phyloP scores from a whole-genome alignment of 2,113 vertebrate genomes.

The Rattus rattus region DNA sequence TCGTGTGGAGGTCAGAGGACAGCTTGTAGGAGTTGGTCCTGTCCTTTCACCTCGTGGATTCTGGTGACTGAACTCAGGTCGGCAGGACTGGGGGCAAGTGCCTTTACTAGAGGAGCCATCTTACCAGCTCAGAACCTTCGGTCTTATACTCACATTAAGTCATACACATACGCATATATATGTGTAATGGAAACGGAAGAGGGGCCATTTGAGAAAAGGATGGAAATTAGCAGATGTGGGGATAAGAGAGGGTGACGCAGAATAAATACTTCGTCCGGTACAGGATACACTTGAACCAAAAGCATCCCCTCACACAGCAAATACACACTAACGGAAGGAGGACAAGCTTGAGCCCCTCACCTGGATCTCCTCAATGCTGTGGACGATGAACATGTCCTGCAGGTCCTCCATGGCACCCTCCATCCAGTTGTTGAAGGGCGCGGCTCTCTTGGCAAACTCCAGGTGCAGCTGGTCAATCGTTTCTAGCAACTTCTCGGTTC shows the following conservation, averaged over 20 bases:
- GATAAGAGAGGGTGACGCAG: not conserved
- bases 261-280: not conserved
- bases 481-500: slow-evolving; percentile 90
- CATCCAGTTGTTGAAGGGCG: slow-evolving; percentile 93
- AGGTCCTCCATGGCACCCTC: slow-evolving; percentile 94
- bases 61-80: not conserved
- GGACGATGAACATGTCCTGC: slow-evolving; percentile 96
- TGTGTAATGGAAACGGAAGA: not conserved
- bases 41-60: not conserved
- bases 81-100: too few relatives aligned
- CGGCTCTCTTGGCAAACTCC: slow-evolving; percentile 91
- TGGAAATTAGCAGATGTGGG: too few relatives aligned
- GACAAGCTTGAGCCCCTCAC: slow-evolving; percentile 78
- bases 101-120: not conserved
- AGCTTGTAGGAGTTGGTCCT: not conserved
- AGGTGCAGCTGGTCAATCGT: slow-evolving; percentile 91
- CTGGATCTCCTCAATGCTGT: slow-evolving; percentile 97
- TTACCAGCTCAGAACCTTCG: not conserved
- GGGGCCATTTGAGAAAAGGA: not conserved
- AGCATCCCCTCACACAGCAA: not conserved
- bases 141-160: not conserved
- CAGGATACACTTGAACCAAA: not conserved
- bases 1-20: not conserved
- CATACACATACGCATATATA: not conserved
- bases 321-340: not conserved